Conservation (phyloP, 2,113 vertebrate species). For the Tamias sibiricus region DNA sequence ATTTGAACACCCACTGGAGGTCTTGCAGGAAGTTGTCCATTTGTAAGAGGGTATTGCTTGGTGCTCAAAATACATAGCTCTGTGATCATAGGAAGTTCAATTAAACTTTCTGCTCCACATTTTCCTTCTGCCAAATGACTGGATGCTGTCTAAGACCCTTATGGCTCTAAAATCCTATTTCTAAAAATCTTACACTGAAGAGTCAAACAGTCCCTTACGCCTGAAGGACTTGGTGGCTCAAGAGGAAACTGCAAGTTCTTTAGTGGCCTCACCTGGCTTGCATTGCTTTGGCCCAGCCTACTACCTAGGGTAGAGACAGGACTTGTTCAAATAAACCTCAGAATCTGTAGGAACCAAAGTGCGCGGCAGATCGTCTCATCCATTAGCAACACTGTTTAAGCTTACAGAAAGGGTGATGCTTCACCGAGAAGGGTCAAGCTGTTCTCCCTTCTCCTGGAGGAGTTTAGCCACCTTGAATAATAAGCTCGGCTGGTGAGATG, state of each 20-base stretch:
- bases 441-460: conserved; percentile 52
- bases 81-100: background rate
- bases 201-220: background rate
- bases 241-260: background rate
- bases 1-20: background rate
- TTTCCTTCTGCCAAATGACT: conserved; percentile 18
- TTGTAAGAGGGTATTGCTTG: background rate
- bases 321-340: conserved; percentile 33
- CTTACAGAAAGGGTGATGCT: background rate
- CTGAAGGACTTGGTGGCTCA: background rate
- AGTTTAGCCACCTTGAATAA: conserved; percentile 60
- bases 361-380: background rate
- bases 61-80: background rate
- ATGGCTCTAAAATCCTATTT: conserved; percentile 24
- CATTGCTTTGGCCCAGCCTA: background rate
- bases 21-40: background rate
- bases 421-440: conserved; percentile 44
- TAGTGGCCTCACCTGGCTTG: background rate
- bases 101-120: conserved; percentile 1
- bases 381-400: conserved; percentile 11
- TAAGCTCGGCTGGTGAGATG: background rate
- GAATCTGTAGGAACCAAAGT: conserved; percentile 7
- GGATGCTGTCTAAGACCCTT: background rate
- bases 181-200: conserved; percentile 27
- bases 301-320: background rate